phyloP scores from a whole-genome alignment of 92 coral and sea anemone genomes.

The Micromussa lordhowensis region DNA sequence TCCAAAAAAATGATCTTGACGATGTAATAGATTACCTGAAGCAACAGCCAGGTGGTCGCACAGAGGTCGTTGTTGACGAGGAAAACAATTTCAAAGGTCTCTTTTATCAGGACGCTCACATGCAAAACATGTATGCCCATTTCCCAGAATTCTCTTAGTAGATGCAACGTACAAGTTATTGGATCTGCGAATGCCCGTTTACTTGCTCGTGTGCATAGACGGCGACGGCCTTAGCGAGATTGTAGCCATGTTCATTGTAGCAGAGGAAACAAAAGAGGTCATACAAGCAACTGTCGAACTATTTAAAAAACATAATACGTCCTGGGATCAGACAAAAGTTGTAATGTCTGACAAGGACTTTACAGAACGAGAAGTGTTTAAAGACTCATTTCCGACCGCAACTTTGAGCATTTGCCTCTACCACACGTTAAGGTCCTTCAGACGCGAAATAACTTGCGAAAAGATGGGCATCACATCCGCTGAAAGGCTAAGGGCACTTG shows the following conservation, averaged over 20 bases:
- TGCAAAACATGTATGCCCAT: constrained; percentile 41
- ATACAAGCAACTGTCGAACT: constrained; percentile 47
- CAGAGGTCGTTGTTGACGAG: too few relatives aligned
- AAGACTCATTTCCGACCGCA: constrained; percentile 42
- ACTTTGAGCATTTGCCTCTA: constrained; percentile 52
- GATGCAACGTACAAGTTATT: constrained; percentile 67
- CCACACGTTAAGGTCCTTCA: constrained; percentile 67
- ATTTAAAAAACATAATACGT: constrained; percentile 56
- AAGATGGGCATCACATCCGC: constrained; percentile 67
- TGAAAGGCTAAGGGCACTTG: constrained; percentile 54
- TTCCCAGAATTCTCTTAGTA: constrained; percentile 40
- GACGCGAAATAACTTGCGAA: constrained; percentile 64
- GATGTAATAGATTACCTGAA: constrained; percentile 38
- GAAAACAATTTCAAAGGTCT: too few relatives aligned
- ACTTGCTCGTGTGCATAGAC: constrained; percentile 51
- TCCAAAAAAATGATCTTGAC: constrained; percentile 52
- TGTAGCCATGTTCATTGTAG: constrained; percentile 54
- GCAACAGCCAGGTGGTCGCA: constrained; percentile 29
- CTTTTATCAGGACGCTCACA: constrained; percentile 54
- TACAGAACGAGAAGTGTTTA: constrained; percentile 52
- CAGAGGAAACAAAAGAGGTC: constrained; percentile 63
- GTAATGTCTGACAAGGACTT: constrained; percentile 68
- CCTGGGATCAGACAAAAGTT: constrained; percentile 47
- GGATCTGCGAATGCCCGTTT: constrained; percentile 62
- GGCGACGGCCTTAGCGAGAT: constrained; percentile 65